phyloP scores from a whole-genome alignment of 1,140 invertebrate genomes.

The Drosophila subpulchrella region DNA sequence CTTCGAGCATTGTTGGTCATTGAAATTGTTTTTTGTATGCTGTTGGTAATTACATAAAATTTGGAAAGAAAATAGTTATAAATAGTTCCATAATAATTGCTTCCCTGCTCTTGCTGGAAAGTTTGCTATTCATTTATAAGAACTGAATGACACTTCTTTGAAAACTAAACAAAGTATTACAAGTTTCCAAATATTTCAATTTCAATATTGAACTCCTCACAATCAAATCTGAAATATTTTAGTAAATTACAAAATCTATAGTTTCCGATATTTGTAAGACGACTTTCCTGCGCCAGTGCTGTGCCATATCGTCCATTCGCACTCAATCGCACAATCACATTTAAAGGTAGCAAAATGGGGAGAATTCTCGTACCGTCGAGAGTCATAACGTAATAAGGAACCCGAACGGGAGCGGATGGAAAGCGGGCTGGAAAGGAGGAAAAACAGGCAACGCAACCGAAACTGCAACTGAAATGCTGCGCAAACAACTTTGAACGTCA shows the following conservation, averaged over 20 bases:
- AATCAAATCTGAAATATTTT: not conserved
- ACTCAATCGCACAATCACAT: conserved; percentile 34
- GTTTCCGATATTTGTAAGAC: not conserved
- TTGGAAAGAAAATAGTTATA: too few species aligned
- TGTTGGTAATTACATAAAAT: too few species aligned
- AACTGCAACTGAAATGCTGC: conserved; percentile 81
- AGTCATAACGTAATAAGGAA: conserved; percentile 79
- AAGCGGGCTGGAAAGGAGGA: conserved; percentile 19
- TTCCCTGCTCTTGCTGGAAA: too few species aligned
- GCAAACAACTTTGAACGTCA: conserved; percentile 83
- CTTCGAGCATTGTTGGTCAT: too few species aligned
- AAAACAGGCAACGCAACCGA: conserved; percentile 66
- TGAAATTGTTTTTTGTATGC: too few species aligned
- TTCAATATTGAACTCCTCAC: too few species aligned
- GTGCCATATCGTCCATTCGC: conserved; percentile 19
- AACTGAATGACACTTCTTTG: too few species aligned
- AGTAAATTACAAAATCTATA: not conserved
- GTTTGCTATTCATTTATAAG: too few species aligned
- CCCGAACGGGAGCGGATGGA: conserved; percentile 45
- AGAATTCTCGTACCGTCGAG: conserved; percentile 48
- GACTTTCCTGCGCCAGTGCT: conserved; percentile 28
- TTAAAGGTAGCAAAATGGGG: conserved; percentile 57
- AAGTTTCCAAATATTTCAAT: too few species aligned
- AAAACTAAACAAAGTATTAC: too few species aligned
- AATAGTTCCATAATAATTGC: too few species aligned